These are phyloP conservation scores for Drosophila nasuta DNA, from an alignment of 1,140 invertebrate species.

Conservation along the genomic window DNA sequence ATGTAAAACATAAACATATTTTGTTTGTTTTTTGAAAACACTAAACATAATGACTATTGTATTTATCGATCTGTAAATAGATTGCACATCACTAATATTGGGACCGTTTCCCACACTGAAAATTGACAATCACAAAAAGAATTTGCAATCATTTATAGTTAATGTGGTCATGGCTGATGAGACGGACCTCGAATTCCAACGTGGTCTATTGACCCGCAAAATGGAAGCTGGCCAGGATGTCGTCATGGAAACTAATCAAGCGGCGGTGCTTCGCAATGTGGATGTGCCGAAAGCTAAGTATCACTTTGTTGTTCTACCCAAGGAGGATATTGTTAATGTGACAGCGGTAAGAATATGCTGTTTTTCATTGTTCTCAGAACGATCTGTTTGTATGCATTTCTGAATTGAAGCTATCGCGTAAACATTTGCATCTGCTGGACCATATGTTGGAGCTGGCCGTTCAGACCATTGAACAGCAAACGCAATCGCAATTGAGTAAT, in stretches of 20 bases:
- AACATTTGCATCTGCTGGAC: conserved; percentile 60
- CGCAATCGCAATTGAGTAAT: conserved; percentile 24
- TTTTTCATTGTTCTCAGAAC: too few species aligned
- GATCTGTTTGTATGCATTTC: neutral
- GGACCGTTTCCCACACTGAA: neutral
- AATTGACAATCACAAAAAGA: neutral
- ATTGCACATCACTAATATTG: neutral
- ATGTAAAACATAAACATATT: neutral
- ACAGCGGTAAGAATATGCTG: conserved; percentile 40
- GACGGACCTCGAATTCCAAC: neutral
- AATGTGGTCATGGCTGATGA: neutral
- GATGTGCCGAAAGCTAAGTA: conserved; percentile 51
- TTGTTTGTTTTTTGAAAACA: neutral
- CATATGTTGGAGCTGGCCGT: conserved; percentile 66
- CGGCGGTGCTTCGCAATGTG: conserved; percentile 51
- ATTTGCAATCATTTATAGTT: neutral
- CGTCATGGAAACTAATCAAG: conserved; percentile 51
- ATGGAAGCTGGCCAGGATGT: conserved; percentile 44
- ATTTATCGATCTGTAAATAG: neutral
- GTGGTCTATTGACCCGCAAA: conserved; percentile 35
- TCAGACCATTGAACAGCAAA: conserved; percentile 50
- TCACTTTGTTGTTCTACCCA: conserved; percentile 61
- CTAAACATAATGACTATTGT: too few species aligned
- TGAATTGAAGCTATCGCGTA: conserved; percentile 32
- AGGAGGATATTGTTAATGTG: conserved; percentile 47